Base-by-base conservation (phyloP, 2,797 vertebrate genomes). In the Lepilemur ruficaudatus region DNA sequence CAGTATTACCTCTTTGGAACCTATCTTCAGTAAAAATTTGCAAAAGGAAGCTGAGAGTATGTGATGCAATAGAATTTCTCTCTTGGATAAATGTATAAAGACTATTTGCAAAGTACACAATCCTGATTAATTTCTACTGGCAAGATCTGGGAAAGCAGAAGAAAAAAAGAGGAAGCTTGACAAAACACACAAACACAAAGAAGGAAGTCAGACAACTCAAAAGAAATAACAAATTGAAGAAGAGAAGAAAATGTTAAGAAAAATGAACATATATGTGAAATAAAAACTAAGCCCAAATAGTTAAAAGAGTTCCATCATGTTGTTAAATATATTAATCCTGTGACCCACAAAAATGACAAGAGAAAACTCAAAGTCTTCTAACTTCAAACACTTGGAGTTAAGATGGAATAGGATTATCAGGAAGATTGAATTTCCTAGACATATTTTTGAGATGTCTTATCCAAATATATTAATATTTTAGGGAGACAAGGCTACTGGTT, bases 101-200 rank as follows among this genome's bases (percentile, higher is more conserved):
- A 80, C 46, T 79, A 23, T 43, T 75, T 88, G 30, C 32, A 59
- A 94, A 80, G n/a, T 86, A 15, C 35, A 52, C 11, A 7, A 73
- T 65, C 79, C n/a, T 94, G 89, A 25, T 8, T 94, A 72, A 76
- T 79, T 89, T 97, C 38, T 91, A 43, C 35, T 13, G 22, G 43
- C 55, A 91, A 70, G 55, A 61, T 67, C n/a, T 94, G 81, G 63
- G 46, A 94, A 97, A 94, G 80, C 88, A 97, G 80, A 91, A 95
- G 72, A 79, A 61, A 86, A 93, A 96, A 96, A 96, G 92, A 95
- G 84, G 95, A 98, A 96, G 65, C 17, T 38, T 80, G 32, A 35
- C 48, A 73, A 55, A 78, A 95, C 28, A 52, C 22, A 79, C 12
- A 84, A 4, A 76, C 23, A 61, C 5, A 86, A 70, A 70, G n/a